Percentiles rank a stretch among this genome's conserved stretches.
Evolutionary conservation across 2,113 vertebrate genomes (phyloP).

Genomic region (Speoplatyrhinus poulsoni): DNA sequence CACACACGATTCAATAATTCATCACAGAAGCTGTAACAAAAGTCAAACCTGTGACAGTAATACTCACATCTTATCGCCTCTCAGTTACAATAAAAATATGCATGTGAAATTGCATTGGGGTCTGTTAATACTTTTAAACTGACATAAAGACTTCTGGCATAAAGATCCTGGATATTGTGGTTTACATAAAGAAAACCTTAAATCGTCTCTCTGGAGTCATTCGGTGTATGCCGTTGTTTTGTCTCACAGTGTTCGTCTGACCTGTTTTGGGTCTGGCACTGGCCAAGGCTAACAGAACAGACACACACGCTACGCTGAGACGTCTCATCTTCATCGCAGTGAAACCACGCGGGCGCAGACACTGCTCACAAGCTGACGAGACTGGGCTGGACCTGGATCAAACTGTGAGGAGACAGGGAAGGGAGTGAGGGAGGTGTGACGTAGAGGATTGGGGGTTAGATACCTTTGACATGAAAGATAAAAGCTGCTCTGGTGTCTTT

Average conservation of each 20-base stretch:
- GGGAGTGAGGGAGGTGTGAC: conserved; percentile 25
- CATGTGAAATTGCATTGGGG: not conserved
- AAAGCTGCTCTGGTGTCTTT: not conserved
- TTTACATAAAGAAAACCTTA: no score
- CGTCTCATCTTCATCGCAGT: conserved; percentile 70
- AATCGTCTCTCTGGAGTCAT: no score
- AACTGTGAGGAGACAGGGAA: conserved; percentile 18
- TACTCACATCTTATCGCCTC: no score
- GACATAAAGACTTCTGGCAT: not conserved
- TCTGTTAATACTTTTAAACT: conserved; percentile 18
- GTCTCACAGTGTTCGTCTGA: conserved; percentile 29
- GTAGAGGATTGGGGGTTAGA: not conserved
- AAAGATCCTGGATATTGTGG: no score
- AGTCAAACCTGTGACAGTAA: not conserved
- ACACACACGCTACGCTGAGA: conserved; percentile 31
- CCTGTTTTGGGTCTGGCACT: conserved; percentile 75
- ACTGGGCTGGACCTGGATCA: conserved; percentile 9
- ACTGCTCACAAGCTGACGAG: conserved; percentile 8
- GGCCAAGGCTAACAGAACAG: conserved; percentile 75
- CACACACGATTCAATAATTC: not conserved
- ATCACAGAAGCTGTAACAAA: not conserved
- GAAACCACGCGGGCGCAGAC: conserved; percentile 1
- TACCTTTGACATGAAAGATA: no score
- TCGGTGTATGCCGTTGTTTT: no score
- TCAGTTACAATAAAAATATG: no score